Base-by-base conservation (phyloP, 2,113 vertebrate genomes). In the Arvicanthis niloticus region DNA sequence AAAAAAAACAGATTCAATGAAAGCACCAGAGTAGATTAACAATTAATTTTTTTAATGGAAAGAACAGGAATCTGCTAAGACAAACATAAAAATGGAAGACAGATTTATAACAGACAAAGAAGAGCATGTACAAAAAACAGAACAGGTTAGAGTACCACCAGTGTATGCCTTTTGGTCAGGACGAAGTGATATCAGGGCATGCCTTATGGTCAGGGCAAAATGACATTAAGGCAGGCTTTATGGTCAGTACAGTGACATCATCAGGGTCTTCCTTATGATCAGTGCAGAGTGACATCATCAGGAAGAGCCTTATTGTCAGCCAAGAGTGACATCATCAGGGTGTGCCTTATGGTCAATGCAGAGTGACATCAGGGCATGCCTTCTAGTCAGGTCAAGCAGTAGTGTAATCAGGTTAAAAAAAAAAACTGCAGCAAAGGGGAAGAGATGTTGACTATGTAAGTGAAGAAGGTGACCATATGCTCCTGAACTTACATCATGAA, bases 41-140 rank as follows among this genome's bases (percentile, higher is more conserved):
- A 34, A 81, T 68, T 81, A 78, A n/a, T 77, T 93, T 91, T 22
- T 89, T 67, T 85, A 96, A 37, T 85, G 29, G 62, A 95, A 89
- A 37, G 62, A 21, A 3, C 24, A 82, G 10, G 13, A 1, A 19
- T 65, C 82, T 68, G 40, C 58, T 84, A 91, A 73, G 34, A 72
- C n/a, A 88, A 72, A 7, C 9, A 53, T 84, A 40, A 75, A 85
- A 67, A 62, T 51, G 24, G 68, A 70, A 13, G 86, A 94, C 58
- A 48, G 10, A 3, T 34, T 89, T 40, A 31, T 82, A 40, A 68
- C 29, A 73, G 34, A 65, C 34, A 88, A 72, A 92, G 48, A 82
- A 51, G 12, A 68, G 1, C 86, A 10, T 26, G n/a, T n/a, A 92
- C 56, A 91, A 70, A 70, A 76, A 34, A n/a, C 9, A 91, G 53